Percentiles rank a stretch among this genome's conserved stretches.
Evolutionary conservation across 2,888 invertebrate genomes (phyloP).

Genomic region (Zele albiditarsus): DNA sequence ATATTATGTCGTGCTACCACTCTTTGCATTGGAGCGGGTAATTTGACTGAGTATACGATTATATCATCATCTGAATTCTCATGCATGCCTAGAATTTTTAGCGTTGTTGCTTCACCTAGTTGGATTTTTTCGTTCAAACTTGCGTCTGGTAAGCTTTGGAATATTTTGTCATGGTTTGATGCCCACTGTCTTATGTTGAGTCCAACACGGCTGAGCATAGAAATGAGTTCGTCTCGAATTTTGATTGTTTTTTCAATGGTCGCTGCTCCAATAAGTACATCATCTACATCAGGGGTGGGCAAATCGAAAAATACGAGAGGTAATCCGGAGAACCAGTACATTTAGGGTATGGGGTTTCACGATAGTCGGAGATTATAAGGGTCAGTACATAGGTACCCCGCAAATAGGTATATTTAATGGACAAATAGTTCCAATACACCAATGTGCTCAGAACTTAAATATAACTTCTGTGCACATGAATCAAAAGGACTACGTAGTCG

Average conservation of each 20-base stretch:
- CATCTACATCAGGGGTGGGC: too few relatives aligned
- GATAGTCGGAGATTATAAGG: too few relatives aligned
- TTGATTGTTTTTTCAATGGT: slow-evolving; percentile 28
- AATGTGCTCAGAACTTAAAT: too few relatives aligned
- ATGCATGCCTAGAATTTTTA: slow-evolving; percentile 39
- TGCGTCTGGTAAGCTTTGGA: slow-evolving; percentile 2
- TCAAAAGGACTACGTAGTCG: too few relatives aligned
- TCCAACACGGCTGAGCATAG: slow-evolving; percentile 32
- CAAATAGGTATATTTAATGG: too few relatives aligned
- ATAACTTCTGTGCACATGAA: too few relatives aligned
- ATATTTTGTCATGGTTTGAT: slow-evolving; percentile 31
- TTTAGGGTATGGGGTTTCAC: too few relatives aligned
- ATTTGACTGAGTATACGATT: slow-evolving; percentile 40
- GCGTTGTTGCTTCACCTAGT: slow-evolving; percentile 24
- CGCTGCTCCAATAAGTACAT: slow-evolving; percentile 41
- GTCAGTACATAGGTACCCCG: too few relatives aligned
- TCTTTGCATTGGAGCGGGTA: background rate
- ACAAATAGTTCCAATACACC: too few relatives aligned
- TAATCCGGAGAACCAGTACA: too few relatives aligned
- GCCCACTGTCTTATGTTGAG: slow-evolving; percentile 45
- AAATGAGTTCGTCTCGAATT: slow-evolving; percentile 31
- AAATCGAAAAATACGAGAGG: too few relatives aligned
- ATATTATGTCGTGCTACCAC: too few relatives aligned
- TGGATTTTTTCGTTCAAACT: slow-evolving; percentile 16
- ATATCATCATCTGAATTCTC: slow-evolving; percentile 41